Evolutionary conservation across 1,140 invertebrate species (phyloP).

Genomic region (Polyergus mexicanus): DNA sequence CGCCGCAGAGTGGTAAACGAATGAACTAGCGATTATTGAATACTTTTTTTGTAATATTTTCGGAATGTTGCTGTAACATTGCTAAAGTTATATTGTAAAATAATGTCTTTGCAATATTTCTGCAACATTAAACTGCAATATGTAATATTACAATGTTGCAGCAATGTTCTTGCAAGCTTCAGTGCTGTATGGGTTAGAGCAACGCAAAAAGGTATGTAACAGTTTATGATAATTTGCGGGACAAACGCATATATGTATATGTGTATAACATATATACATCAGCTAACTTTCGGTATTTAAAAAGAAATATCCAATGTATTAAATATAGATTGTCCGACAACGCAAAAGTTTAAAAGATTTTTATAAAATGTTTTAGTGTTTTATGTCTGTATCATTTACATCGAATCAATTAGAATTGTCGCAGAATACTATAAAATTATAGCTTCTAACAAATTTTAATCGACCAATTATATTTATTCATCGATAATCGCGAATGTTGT

Average conservation of each 20-base stretch:
- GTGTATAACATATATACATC: not conserved
- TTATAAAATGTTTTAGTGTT: not conserved
- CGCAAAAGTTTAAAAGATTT: not conserved
- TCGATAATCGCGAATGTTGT: not conserved
- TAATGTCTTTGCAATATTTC: too few relatives aligned
- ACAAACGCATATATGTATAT: not conserved
- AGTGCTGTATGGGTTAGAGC: too few relatives aligned
- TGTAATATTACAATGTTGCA: too few relatives aligned
- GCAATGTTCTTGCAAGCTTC: too few relatives aligned
- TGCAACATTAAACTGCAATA: too few relatives aligned
- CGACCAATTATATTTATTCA: not conserved
- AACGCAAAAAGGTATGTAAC: slow-evolving; percentile 4
- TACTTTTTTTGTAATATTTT: too few relatives aligned
- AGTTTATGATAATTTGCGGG: not conserved
- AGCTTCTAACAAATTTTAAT: slow-evolving; percentile 18
- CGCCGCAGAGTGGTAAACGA: too few relatives aligned
- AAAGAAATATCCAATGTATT: not conserved
- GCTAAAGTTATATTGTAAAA: too few relatives aligned
- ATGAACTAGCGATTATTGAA: too few relatives aligned
- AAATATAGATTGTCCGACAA: not conserved
- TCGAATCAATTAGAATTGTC: not conserved
- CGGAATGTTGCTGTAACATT: too few relatives aligned
- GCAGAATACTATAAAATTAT: not conserved
- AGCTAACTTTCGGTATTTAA: not conserved
- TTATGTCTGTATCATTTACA: not conserved